Percentiles rank a stretch among this genome's conserved stretches.
These are phyloP conservation scores for Chondrilla cf. caribensis DNA, from an alignment of 37 sponge, comb jelly and placozoan genomes.

Conservation along the genomic window DNA sequence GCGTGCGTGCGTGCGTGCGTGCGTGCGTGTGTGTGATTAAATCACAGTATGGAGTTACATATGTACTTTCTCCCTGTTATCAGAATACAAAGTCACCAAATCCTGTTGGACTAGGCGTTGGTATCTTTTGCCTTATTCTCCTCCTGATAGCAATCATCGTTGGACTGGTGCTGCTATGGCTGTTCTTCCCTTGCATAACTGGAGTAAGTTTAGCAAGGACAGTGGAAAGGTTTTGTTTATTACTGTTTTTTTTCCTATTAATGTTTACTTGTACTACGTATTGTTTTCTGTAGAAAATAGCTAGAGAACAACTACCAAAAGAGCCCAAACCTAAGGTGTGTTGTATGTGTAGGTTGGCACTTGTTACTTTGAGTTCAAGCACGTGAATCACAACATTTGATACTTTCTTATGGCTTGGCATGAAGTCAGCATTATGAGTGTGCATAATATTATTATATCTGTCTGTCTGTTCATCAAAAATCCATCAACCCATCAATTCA, in stretches of 20 bases:
- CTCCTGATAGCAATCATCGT: not conserved
- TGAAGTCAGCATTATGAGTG: no score
- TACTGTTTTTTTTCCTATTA: not conserved
- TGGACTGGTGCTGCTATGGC: slow-evolving; percentile 41
- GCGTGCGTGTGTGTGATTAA: not conserved
- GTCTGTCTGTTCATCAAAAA: no score
- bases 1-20: not conserved
- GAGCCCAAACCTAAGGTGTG: not conserved
- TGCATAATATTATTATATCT: no score
- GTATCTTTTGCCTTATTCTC: not conserved
- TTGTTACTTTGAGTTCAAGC: no score
- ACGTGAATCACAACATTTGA: not conserved
- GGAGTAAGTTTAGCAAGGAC: slow-evolving; percentile 35
- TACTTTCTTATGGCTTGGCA: not conserved
- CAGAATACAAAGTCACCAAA: no score
- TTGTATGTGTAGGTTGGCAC: no score
- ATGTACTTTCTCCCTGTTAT: no score
- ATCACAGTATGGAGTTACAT: no score
- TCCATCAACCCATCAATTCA: no score
- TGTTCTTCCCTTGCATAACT: slow-evolving; percentile 47
- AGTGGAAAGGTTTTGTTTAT: no score
- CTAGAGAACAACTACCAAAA: not conserved
- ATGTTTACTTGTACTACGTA: not conserved
- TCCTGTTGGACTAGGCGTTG: slow-evolving; percentile 22
- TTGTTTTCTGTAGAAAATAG: slow-evolving; percentile 10